Evolutionary conservation across 2,888 invertebrate species (phyloP).

Genomic region (Odontothrips loti): DNA sequence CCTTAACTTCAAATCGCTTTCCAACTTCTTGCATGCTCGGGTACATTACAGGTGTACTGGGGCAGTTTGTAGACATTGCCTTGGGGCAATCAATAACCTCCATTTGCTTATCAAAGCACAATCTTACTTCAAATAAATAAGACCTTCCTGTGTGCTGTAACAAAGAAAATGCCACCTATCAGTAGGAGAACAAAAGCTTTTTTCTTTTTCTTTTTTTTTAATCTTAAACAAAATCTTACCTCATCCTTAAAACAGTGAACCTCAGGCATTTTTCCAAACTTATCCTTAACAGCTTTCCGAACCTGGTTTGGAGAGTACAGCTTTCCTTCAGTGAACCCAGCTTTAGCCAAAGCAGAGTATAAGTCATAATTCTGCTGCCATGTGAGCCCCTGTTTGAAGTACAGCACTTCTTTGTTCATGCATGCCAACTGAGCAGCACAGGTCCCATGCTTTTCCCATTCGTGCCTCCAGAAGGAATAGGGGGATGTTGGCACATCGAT

Average conservation of each 20-base stretch:
- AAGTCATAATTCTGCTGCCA: slow-evolving; percentile 61
- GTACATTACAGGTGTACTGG: neutral
- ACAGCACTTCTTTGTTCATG: slow-evolving; percentile 61
- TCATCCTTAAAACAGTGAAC: slow-evolving; percentile 60
- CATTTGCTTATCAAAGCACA: slow-evolving; percentile 68
- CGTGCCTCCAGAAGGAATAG: slow-evolving; percentile 68
- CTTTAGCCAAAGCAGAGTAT: slow-evolving; percentile 54
- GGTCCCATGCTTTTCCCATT: slow-evolving; percentile 80
- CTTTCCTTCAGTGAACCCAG: slow-evolving; percentile 48
- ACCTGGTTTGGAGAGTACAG: slow-evolving; percentile 41
- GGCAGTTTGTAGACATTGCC: slow-evolving; percentile 41
- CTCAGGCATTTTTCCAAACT: slow-evolving; percentile 56
- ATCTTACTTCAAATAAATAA: slow-evolving; percentile 64
- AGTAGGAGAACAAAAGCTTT: slow-evolving; percentile 28
- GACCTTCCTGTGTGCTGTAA: slow-evolving; percentile 52
- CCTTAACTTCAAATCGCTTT: neutral
- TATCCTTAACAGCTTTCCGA: slow-evolving; percentile 52
- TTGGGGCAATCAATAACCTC: slow-evolving; percentile 63
- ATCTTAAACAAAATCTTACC: slow-evolving; percentile 42
- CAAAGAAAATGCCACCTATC: neutral
- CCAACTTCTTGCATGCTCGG: slow-evolving; percentile 21
- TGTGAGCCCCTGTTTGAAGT: slow-evolving; percentile 61
- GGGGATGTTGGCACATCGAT: slow-evolving; percentile 50
- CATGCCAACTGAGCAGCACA: slow-evolving; percentile 60
- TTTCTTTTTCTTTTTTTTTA: slow-evolving; percentile 13